Percentiles rank a stretch among this genome's conserved stretches.
Conservation (phyloP, 1,140 invertebrate genomes). For the Anastrepha ludens region DNA sequence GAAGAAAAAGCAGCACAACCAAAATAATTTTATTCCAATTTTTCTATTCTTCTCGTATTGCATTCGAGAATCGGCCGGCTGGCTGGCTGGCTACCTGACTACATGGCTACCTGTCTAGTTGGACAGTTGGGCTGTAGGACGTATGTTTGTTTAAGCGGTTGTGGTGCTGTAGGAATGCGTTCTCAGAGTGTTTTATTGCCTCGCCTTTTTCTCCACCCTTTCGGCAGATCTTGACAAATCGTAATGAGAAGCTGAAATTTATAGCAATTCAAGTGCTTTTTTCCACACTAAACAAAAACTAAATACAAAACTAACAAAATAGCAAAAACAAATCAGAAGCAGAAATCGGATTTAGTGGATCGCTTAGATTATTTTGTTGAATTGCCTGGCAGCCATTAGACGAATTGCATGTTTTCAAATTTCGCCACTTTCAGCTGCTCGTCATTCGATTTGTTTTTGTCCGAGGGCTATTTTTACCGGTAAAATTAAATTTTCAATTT, state of each 20-base stretch:
- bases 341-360: constrained; percentile 15
- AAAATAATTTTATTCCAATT: constrained; percentile 45
- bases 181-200: neutral
- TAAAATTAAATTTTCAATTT: constrained; percentile 53
- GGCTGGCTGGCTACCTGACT: neutral
- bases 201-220: constrained; percentile 29
- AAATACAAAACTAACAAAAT: neutral
- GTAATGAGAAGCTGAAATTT: constrained; percentile 37
- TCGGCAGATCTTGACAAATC: neutral
- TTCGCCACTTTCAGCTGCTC: constrained; percentile 48
- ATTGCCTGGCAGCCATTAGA: constrained; percentile 38
- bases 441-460: constrained; percentile 62
- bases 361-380: constrained; percentile 36
- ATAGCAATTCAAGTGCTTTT: constrained; percentile 1
- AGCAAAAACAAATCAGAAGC: neutral
- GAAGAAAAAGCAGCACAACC: neutral
- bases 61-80: neutral
- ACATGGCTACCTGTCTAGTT: neutral
- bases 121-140: neutral
- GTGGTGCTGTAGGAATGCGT: neutral
- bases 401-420: constrained; percentile 49
- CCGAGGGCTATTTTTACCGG: constrained; percentile 73
- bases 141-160: neutral
- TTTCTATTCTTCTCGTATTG: neutral
- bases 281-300: constrained; percentile 1